Evolutionary conservation across 2,888 invertebrate genomes (phyloP).

Genomic region (Spodoptera picta): DNA sequence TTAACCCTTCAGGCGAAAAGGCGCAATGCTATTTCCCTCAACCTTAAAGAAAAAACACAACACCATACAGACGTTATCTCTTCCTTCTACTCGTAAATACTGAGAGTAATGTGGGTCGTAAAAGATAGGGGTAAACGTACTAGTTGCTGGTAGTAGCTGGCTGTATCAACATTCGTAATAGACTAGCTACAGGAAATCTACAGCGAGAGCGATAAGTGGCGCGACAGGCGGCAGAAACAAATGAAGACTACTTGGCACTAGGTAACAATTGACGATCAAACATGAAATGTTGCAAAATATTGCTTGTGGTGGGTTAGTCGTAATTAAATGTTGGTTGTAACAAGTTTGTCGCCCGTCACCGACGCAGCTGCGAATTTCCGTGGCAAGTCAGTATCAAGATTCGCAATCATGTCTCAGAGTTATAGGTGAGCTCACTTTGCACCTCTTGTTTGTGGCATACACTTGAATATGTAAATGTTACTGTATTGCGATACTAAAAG

Average conservation of each 20-base stretch:
- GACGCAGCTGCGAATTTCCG: too few species aligned
- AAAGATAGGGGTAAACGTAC: constrained; percentile 35
- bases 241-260: too few species aligned
- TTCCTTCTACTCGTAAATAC: constrained; percentile 36
- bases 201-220: too few species aligned
- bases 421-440: constrained; percentile 9
- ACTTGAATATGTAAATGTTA: constrained; percentile 6
- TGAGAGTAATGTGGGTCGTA: constrained; percentile 41
- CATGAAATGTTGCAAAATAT: too few species aligned
- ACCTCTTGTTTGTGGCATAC: constrained; percentile 15
- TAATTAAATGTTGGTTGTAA: too few species aligned
- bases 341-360: too few species aligned
- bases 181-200: too few species aligned
- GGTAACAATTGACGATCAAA: too few species aligned
- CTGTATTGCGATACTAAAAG: neutral
- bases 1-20: too few species aligned
- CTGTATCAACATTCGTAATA: constrained; percentile 23
- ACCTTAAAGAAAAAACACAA: constrained; percentile 9
- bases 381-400: constrained; percentile 13
- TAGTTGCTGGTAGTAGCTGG: constrained; percentile 14
- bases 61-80: constrained; percentile 26
- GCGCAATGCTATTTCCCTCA: too few species aligned
- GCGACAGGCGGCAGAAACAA: too few species aligned
- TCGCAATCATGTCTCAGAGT: constrained; percentile 30
- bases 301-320: too few species aligned